These are phyloP conservation scores for Orchesella flavescens DNA, from an alignment of 2,888 invertebrate species.

Conservation along the genomic window DNA sequence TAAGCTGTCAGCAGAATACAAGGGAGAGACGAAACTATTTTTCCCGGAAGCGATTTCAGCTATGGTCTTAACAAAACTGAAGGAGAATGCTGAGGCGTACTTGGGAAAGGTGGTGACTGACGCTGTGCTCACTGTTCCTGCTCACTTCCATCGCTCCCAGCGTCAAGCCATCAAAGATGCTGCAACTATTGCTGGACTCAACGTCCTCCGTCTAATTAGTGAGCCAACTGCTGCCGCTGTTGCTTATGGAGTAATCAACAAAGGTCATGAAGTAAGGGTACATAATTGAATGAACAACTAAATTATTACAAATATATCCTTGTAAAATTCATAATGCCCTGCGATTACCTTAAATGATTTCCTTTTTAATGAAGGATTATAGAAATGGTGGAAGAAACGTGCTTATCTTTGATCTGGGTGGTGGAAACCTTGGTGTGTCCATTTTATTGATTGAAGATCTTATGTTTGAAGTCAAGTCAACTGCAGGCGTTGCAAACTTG, in stretches of 20 bases:
- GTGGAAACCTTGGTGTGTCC: slow-evolving; percentile 80
- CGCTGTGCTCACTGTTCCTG: slow-evolving; percentile 87
- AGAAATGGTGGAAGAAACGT: slow-evolving; percentile 76
- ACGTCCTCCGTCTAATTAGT: slow-evolving; percentile 91
- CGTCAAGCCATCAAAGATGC: slow-evolving; percentile 87
- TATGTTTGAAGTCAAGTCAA: slow-evolving; percentile 81
- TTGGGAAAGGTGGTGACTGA: slow-evolving; percentile 87
- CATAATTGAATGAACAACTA: slow-evolving; percentile 5
- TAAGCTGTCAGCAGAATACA: slow-evolving; percentile 74
- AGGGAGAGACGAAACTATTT: slow-evolving; percentile 79
- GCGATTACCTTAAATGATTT: not conserved
- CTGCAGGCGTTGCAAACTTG: too few relatives aligned
- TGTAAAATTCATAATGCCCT: too few relatives aligned
- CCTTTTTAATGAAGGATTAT: not conserved
- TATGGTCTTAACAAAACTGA: slow-evolving; percentile 89
- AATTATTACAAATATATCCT: not conserved
- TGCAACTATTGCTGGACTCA: slow-evolving; percentile 85
- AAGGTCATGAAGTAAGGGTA: slow-evolving; percentile 75
- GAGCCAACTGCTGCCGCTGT: slow-evolving; percentile 92
- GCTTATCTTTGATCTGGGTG: slow-evolving; percentile 79
- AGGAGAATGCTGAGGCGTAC: slow-evolving; percentile 91
- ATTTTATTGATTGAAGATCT: slow-evolving; percentile 77
- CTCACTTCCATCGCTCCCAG: slow-evolving; percentile 83
- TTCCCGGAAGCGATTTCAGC: slow-evolving; percentile 80
- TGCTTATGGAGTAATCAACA: slow-evolving; percentile 84